Evolutionary conservation across 2,797 vertebrate species (phyloP).

Genomic region (Amazona finschi): DNA sequence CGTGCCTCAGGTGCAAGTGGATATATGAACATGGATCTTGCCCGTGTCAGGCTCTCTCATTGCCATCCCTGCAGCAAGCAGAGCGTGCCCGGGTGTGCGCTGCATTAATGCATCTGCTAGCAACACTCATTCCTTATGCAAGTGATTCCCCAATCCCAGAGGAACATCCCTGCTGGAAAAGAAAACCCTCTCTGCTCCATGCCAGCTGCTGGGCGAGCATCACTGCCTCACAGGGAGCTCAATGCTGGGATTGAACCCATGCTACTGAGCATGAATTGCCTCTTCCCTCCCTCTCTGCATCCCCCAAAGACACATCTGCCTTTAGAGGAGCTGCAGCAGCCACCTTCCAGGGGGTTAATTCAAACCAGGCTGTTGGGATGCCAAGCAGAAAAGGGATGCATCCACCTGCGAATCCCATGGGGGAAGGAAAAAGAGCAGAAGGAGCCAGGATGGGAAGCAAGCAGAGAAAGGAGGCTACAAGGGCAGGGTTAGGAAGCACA

Average conservation of each 20-base stretch:
- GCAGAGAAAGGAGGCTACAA: neutral
- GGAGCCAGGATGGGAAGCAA: neutral
- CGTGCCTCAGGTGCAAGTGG: neutral
- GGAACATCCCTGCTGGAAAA: neutral
- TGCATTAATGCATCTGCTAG: neutral
- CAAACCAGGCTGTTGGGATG: neutral
- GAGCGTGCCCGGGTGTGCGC: rapidly evolving
- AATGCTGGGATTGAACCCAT: neutral
- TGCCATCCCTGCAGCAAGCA: neutral
- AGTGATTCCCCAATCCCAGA: neutral
- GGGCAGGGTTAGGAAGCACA: neutral
- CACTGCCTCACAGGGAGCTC: rapidly evolving
- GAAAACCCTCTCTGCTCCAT: neutral
- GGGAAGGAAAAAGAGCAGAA: neutral
- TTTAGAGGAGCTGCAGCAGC: neutral
- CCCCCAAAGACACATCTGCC: neutral
- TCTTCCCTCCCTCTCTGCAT: neutral
- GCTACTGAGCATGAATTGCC: neutral
- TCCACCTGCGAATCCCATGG: neutral
- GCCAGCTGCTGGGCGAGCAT: neutral
- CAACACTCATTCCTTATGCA: neutral
- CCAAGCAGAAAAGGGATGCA: neutral
- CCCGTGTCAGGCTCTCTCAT: neutral
- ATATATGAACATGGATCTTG: rapidly evolving
- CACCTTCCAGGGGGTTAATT: neutral